Evolutionary conservation across 2,113 vertebrate species (phyloP).

Genomic region (Peucedramus taeniatus): DNA sequence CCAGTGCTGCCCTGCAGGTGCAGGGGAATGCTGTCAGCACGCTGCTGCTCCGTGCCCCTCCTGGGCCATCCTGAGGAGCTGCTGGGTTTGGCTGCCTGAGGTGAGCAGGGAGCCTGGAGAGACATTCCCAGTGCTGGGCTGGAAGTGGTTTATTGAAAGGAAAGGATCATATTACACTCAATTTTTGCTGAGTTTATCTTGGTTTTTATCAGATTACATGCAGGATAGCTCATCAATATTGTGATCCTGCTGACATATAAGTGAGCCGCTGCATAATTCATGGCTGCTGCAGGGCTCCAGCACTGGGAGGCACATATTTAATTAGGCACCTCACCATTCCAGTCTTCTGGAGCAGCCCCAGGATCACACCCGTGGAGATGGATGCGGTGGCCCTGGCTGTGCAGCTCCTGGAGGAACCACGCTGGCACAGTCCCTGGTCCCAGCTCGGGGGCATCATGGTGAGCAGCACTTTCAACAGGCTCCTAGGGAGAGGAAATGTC

Average conservation of each 20-base stretch:
- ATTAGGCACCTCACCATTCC: constrained; percentile 13
- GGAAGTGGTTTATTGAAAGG: constrained; percentile 32
- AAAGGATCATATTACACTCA: constrained; percentile 38
- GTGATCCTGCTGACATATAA: constrained; percentile 57
- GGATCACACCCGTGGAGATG: not conserved
- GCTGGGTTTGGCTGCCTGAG: not conserved
- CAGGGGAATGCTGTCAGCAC: not conserved
- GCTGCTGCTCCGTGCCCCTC: fast-evolving
- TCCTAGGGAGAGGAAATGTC: not conserved
- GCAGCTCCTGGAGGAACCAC: not conserved
- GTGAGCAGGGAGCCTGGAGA: not conserved
- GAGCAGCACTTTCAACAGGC: not conserved
- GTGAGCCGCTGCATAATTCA: constrained; percentile 57
- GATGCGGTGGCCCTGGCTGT: not conserved
- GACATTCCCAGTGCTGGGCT: not conserved
- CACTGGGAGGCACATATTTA: constrained; percentile 27
- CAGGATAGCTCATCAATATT: constrained; percentile 62
- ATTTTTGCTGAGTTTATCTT: constrained; percentile 65
- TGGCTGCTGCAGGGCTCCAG: constrained; percentile 38
- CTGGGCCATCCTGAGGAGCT: not conserved
- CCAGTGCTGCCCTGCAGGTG: not conserved
- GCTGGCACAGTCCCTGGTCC: fast-evolving
- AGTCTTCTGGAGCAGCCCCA: not conserved
- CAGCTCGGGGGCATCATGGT: fast-evolving
- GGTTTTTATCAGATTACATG: constrained; percentile 57